Evolutionary conservation across 2,888 invertebrate genomes (phyloP), one percentile per base, ranked within the genome.

Genomic region (Pollenia amentaria): DNA sequence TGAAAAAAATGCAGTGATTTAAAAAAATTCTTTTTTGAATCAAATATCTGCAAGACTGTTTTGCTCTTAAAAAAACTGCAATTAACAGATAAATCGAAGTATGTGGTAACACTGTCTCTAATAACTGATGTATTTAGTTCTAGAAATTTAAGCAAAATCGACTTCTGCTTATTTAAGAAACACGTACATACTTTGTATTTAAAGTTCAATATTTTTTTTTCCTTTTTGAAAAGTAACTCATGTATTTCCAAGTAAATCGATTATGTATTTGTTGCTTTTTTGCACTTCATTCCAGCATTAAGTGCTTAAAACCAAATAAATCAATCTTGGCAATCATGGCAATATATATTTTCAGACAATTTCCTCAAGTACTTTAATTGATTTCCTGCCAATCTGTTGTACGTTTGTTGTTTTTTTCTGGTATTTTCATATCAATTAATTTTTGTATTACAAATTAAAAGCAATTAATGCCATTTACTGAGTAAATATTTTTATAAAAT

Each of bases 381-480:
- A 46, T 60, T 73, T 46, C 10, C 46, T 38, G 14, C 38, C 3
- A 12, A 29, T 73, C 29, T 40, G n/a, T 40, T 18, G 14, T 14
- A 44, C 14, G 1, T 55, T 18, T 42, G 7, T 55, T 18, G n/a
- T 14, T 4, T 1, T 51, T 48, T 62, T 38, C 1, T 48, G 38
- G 16, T 62, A 48, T 21, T 64, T 75, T 51, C 10, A 40, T 21
- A 51, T 48, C 40, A 62, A 40, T 75, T 14, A 62, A 51, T 75
- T 51, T 64, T 40, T 60, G n/a, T 12, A 70, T 21, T 44, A 29
- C 44, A 44, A 55, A 42, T 72, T 57, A 21, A 57, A 21, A 57
- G 12, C 21, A 72, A 72, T 72, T 72, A 72, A 29, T 51, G 8
- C 51, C 38, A 57, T 44, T 72, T 57, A 72, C 14, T 2, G 10